Conservation (phyloP, 1,140 invertebrate species). For the Drosophila bocki region DNA sequence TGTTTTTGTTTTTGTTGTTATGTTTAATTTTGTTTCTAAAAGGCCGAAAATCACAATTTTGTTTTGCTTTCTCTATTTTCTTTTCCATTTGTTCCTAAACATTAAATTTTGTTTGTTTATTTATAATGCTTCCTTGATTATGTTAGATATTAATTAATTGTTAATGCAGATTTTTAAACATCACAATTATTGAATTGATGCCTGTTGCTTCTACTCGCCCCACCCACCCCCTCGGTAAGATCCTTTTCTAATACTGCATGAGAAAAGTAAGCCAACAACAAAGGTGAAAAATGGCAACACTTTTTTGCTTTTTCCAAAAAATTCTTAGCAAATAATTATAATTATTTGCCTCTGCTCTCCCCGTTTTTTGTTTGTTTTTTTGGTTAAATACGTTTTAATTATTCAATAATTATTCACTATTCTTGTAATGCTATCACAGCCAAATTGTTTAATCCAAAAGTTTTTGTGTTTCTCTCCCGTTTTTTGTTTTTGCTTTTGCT, state of each 20-base stretch:
- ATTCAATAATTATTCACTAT: slow-evolving; percentile 56
- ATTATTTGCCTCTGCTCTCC: slow-evolving; percentile 9
- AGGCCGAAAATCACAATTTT: slow-evolving; percentile 85
- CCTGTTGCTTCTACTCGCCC: slow-evolving; percentile 48
- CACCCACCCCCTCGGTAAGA: background rate
- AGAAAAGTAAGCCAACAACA: slow-evolving; percentile 77
- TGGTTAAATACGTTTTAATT: slow-evolving; percentile 43
- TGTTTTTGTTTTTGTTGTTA: slow-evolving; percentile 25
- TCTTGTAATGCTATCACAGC: slow-evolving; percentile 84
- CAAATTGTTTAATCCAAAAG: slow-evolving; percentile 85
- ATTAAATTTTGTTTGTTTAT: slow-evolving; percentile 72
- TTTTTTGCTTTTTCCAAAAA: slow-evolving; percentile 42
- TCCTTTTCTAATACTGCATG: slow-evolving; percentile 73
- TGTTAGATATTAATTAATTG: slow-evolving; percentile 31
- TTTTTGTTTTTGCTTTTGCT: slow-evolving; percentile 26
- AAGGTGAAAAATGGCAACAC: slow-evolving; percentile 61
- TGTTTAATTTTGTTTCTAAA: slow-evolving; percentile 82
- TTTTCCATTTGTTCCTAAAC: slow-evolving; percentile 78
- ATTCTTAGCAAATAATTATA: slow-evolving; percentile 55
- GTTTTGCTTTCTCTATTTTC: slow-evolving; percentile 79
- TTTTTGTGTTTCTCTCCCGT: slow-evolving; percentile 64
- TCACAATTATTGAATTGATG: slow-evolving; percentile 82
- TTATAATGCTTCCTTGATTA: slow-evolving; percentile 43
- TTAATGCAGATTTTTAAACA: slow-evolving; percentile 65
- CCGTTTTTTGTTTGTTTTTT: slow-evolving; percentile 21